Base-by-base conservation (phyloP, 1,140 invertebrate species). In the Drosophila azteca region DNA sequence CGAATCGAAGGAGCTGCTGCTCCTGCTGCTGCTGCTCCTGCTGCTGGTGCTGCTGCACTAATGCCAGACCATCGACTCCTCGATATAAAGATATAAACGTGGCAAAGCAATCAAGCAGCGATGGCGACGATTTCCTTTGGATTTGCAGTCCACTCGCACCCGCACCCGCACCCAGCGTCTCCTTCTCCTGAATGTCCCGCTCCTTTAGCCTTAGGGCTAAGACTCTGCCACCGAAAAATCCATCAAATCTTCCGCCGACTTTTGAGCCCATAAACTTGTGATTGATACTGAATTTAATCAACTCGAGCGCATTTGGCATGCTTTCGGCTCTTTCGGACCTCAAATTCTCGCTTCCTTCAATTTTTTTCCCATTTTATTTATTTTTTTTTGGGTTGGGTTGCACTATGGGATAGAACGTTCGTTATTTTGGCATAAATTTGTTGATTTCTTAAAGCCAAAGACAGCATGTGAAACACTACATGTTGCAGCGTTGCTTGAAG, bases 281-380 rank as follows among this genome's bases (percentile, higher is more conserved):
- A 88, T 87, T 87, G 83, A 87, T 87, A 87, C 79, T 75, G 79
- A 87, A 89, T 87, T 87, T 87, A 87, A 87, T 87, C 83, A 87
- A 79, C 71, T 83, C 76, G 64, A 80, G 75, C 79, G 61, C 65
- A 67, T 75, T 73, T 60, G 39, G 57, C 55, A 61, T 59, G 48
- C 43, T 50, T 29, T 65, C 31, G 15, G 31, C 31, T 35, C 31
- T 35, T 35, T 35, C 31, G 46, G 31, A n/a, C 52, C 45, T 39
- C 46, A 29, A 39, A 39, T 43, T 45, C 17, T 15, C 44, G 60
- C 51, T 26, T 26, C 4, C 24, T 26, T 26, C 24, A 20, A 20
- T 76, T 65, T 64, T 48, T 22, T 29, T 43, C 53, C 17, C 26
- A 11, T 31, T 43, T 59, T 11, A 54, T 11, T 61, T n/a, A n/a